Base-by-base conservation (phyloP, 2,888 invertebrate genomes). In the Drosophila aldrichi region DNA sequence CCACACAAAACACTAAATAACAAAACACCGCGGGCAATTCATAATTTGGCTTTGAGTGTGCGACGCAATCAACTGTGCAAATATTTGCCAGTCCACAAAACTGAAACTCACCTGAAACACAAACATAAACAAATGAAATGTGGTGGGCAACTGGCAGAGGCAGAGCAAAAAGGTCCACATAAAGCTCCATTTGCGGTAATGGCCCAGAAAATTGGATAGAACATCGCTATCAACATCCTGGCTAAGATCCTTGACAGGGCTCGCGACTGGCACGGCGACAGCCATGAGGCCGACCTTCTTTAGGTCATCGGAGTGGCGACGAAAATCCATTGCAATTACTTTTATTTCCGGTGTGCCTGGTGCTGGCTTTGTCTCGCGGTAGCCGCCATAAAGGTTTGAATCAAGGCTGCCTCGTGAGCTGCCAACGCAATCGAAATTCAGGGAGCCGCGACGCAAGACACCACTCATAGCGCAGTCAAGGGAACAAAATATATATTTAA, bases 71-170 rank as follows among this genome's bases (percentile, higher is more conserved):
- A 86, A 64, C 69, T 80, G 66, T 65, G 56, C 66, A 77, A 88
- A 88, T 84, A 86, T 84, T 84, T 77, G 58, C 43, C 52, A 65
- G 58, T 76, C 66, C 52, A 71, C 75, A 73, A 73, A 62, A 63
- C 48, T 44, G 43, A 69, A 76, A 85, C 91, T 92, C 74, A 93
- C 93, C 91, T 93, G 93, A 87, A 95, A 95, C 5, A 95, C 95
- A 64, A 95, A 94, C 32, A 94, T 93, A 90, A 95, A 95, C 79
- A 95, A 95, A 91, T 95, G 95, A 93, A 95, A 95, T 43, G 95
- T 95, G 76, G 94, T 94, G 7, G 95, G 95, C 64, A 95, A 92
- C 91, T 95, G 95, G 91, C 95, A 94, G 7, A 95, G 87, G 18
- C 95, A 94, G 52, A 95, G 91, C 14, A 95, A 82, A 74, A 95